phyloP scores from a whole-genome alignment of 2,888 invertebrate genomes.

The Mallateleia sp. region DNA sequence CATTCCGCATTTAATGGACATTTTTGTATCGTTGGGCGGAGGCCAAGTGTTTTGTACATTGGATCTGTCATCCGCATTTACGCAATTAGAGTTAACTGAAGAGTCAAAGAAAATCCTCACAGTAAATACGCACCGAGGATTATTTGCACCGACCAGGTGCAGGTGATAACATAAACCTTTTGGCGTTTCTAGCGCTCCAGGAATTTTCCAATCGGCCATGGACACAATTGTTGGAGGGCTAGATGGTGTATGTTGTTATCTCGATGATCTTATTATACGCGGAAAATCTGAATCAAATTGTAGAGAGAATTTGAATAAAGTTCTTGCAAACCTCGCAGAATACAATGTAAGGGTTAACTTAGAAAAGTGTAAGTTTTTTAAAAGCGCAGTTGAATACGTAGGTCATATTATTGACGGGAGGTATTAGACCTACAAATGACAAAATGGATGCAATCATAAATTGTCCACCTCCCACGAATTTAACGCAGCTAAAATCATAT shows the following conservation, averaged over 20 bases:
- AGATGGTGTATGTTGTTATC: conserved; percentile 87
- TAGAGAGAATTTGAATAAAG: conserved; percentile 19
- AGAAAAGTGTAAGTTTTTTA: conserved; percentile 22
- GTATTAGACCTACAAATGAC: conserved; percentile 28
- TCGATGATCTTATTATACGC: conserved; percentile 83
- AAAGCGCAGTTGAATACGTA: conserved; percentile 39
- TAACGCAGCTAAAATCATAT: conserved; percentile 82
- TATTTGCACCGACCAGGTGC: too few relatives aligned
- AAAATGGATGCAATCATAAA: conserved; percentile 27
- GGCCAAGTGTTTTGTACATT: conserved; percentile 40
- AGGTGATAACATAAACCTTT: too few relatives aligned
- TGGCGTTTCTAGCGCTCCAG: conserved; percentile 36
- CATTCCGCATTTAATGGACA: conserved; percentile 19
- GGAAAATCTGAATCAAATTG: too few relatives aligned
- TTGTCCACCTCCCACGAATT: conserved; percentile 65
- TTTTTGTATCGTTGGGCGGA: conserved; percentile 4
- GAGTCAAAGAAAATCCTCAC: conserved; percentile 34
- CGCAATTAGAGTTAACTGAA: conserved; percentile 56
- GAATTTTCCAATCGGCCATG: conserved; percentile 56
- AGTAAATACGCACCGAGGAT: conserved; percentile 29
- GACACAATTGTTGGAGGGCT: conserved; percentile 17
- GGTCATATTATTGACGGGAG: conserved; percentile 32
- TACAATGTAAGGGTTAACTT: conserved; percentile 11
- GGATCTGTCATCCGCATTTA: conserved; percentile 56
- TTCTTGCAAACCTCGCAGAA: conserved; percentile 3